These are phyloP conservation scores for Astreopora myriophthalma DNA, from an alignment of 64 coral and sea anemone species.

Conservation along the genomic window DNA sequence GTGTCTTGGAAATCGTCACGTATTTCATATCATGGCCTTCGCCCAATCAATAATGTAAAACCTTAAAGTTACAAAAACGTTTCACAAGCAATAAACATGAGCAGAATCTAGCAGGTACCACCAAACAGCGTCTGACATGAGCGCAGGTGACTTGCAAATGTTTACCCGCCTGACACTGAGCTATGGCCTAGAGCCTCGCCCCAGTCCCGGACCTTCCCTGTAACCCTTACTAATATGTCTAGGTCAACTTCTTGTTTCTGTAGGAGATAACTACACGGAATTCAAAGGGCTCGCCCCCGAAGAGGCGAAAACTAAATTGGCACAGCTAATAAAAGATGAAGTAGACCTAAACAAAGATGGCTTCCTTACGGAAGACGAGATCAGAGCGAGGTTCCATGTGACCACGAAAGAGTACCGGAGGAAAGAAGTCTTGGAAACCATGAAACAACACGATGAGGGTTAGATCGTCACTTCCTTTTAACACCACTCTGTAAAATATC, in stretches of 20 bases:
- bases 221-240: neutral
- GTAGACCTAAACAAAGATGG: slow-evolving; percentile 88
- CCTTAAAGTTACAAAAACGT: slow-evolving; percentile 23
- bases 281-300: slow-evolving; percentile 79
- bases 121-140: neutral
- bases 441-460: slow-evolving; percentile 85
- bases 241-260: neutral
- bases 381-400: slow-evolving; percentile 61
- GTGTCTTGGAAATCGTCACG: neutral
- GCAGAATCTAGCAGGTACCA: neutral
- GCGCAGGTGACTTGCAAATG: neutral
- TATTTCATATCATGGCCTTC: neutral
- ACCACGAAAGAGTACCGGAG: slow-evolving; percentile 78
- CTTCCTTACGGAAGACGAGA: slow-evolving; percentile 81
- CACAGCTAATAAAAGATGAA: slow-evolving; percentile 70
- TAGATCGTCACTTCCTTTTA: neutral
- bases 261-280: slow-evolving; percentile 78
- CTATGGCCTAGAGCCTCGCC: neutral
- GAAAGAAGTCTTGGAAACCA: slow-evolving; percentile 74
- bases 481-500: neutral
- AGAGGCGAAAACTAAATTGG: slow-evolving; percentile 68
- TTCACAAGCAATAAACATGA: neutral
- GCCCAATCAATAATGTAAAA: slow-evolving; percentile 1
- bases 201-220: neutral
- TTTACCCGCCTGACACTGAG: neutral